Evolutionary conservation across 2,113 vertebrate genomes (phyloP).

Genomic region (Myotis lucifugus): DNA sequence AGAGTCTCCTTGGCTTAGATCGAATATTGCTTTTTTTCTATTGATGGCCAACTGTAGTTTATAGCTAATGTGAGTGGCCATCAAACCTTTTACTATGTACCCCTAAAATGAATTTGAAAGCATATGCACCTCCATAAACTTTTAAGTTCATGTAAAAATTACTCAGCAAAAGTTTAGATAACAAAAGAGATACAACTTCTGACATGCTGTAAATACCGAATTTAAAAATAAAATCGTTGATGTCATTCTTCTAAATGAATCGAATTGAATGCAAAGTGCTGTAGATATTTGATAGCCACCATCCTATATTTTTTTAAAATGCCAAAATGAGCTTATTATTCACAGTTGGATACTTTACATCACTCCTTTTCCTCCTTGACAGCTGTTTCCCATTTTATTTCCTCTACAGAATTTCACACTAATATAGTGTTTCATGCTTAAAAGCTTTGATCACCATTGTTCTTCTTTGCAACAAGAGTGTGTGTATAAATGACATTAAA

Average conservation of each 20-base stretch:
- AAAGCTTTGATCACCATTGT: not conserved
- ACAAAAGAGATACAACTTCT: not conserved
- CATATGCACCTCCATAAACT: not conserved
- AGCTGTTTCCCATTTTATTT: conserved; percentile 24
- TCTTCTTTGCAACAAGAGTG: not conserved
- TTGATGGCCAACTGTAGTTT: not conserved
- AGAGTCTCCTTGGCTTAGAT: conserved; percentile 67
- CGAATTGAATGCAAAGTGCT: not conserved
- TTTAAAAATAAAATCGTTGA: not conserved
- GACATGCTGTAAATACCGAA: not conserved
- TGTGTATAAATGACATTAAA: not conserved
- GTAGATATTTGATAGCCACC: not conserved
- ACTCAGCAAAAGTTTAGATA: not conserved
- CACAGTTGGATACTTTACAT: not conserved
- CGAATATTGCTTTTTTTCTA: not conserved
- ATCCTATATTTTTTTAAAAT: not conserved
- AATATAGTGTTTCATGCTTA: not conserved
- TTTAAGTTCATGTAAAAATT: not conserved
- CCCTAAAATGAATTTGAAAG: conserved; percentile 17
- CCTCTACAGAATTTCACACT: not conserved
- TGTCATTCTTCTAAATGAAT: not conserved
- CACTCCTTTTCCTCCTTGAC: not conserved
- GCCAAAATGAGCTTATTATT: not conserved
- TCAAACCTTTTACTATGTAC: not conserved
- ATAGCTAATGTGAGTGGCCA: not conserved